A percentile compares a stretch with the other conserved stretches of the same genome.
phyloP scores from a whole-genome alignment of 2,888 invertebrate species.

The Cephus spinipes region DNA sequence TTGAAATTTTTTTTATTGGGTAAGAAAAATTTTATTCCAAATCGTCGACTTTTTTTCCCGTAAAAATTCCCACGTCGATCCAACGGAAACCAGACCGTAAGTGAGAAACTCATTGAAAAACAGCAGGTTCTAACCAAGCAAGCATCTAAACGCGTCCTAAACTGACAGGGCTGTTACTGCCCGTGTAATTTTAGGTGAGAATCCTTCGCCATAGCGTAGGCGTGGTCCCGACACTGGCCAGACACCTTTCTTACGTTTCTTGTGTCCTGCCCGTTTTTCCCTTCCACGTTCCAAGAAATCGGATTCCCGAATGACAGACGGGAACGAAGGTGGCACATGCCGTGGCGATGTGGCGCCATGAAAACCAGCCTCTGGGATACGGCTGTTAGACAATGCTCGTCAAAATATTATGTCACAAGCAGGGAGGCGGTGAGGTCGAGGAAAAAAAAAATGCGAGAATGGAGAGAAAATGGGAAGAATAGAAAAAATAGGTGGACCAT shows the following conservation, averaged over 20 bases:
- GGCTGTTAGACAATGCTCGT: conserved; percentile 45
- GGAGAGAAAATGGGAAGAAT: conserved; percentile 15
- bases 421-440: conserved; percentile 29
- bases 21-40: neutral
- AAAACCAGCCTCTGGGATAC: neutral
- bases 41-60: too few relatives aligned
- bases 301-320: conserved; percentile 1
- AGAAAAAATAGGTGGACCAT: conserved; percentile 17
- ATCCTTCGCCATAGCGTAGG: conserved; percentile 10
- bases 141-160: conserved; percentile 17
- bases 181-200: conserved; percentile 23
- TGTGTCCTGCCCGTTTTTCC: neutral
- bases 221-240: conserved; percentile 16
- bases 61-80: conserved; percentile 14
- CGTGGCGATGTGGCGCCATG: conserved; percentile 6
- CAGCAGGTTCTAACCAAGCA: conserved; percentile 21
- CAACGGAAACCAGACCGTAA: conserved; percentile 14
- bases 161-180: conserved; percentile 20
- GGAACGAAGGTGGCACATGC: neutral
- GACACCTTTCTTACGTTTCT: conserved; percentile 19
- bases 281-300: conserved; percentile 19
- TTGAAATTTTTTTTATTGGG: neutral
- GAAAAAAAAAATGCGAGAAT: conserved; percentile 27
- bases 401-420: conserved; percentile 40
- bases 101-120: conserved; percentile 15